phyloP scores from a whole-genome alignment of 2,888 invertebrate genomes.

The Nemapogon koenigi region DNA sequence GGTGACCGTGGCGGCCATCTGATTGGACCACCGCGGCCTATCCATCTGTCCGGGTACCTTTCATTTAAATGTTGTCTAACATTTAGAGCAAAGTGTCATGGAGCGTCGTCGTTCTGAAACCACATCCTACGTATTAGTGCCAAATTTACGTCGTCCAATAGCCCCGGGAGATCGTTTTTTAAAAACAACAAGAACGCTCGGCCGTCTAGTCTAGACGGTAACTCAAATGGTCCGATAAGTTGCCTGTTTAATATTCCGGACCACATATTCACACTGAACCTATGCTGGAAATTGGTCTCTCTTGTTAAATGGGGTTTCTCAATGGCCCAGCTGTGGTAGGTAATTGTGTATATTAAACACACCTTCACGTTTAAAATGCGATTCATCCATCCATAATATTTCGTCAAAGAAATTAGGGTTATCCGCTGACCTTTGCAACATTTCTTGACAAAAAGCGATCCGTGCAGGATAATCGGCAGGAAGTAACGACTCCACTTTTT shows the following conservation, averaged over 20 bases:
- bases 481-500: constrained; percentile 1
- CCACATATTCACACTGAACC: constrained; percentile 16
- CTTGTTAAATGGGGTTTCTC: no score
- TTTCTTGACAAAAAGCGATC: constrained; percentile 9
- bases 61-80: constrained; percentile 14
- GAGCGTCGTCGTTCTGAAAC: constrained; percentile 14
- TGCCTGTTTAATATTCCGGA: constrained; percentile 14
- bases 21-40: constrained; percentile 16
- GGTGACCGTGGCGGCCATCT: constrained; percentile 18
- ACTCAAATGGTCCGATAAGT: constrained; percentile 13
- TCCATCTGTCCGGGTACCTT: constrained; percentile 15
- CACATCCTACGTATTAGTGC: constrained; percentile 7
- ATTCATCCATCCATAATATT: constrained; percentile 10
- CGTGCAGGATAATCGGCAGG: constrained; percentile 5
- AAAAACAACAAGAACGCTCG: neutral
- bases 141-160: constrained; percentile 10
- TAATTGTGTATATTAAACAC: constrained; percentile 7
- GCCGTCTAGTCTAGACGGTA: no score
- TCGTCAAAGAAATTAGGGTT: constrained; percentile 5
- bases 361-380: constrained; percentile 5
- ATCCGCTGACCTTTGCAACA: neutral
- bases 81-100: constrained; percentile 10
- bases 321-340: constrained; percentile 7
- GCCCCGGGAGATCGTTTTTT: constrained; percentile 2
- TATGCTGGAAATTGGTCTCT: constrained; percentile 14